Evolutionary conservation across 2,888 invertebrate species (phyloP).

Genomic region (Aspidiotus rigidus): DNA sequence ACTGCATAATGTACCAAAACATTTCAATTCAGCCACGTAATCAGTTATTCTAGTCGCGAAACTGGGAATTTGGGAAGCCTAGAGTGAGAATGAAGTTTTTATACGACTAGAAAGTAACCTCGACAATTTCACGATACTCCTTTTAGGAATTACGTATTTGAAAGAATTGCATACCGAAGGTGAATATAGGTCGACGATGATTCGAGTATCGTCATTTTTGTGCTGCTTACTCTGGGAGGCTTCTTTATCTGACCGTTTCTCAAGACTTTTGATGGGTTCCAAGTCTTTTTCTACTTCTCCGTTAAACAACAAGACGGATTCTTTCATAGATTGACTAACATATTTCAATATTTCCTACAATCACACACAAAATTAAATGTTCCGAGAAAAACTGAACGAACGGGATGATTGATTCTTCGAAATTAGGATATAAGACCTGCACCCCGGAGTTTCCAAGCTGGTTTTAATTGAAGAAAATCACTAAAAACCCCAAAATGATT

Average conservation of each 20-base stretch:
- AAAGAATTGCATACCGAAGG: conserved; percentile 15
- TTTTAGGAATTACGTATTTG: not conserved
- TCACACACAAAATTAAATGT: not conserved
- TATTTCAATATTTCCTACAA: conserved; percentile 25
- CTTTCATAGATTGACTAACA: conserved; percentile 24
- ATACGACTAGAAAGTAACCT: no score
- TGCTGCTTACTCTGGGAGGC: conserved; percentile 8
- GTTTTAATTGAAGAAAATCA: not conserved
- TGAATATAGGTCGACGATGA: conserved; percentile 22
- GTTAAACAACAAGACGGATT: conserved; percentile 22
- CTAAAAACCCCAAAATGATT: not conserved
- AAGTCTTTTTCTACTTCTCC: conserved; percentile 19
- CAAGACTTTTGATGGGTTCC: conserved; percentile 22
- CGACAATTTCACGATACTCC: not conserved
- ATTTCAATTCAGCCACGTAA: conserved; percentile 35
- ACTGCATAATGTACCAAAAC: conserved; percentile 35
- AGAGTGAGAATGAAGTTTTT: no score
- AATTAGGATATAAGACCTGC: not conserved
- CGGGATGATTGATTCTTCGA: not conserved
- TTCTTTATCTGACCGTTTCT: conserved; percentile 15
- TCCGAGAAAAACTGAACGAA: not conserved
- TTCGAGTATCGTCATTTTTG: conserved; percentile 9
- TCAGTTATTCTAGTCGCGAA: conserved; percentile 12
- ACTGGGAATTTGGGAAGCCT: no score
- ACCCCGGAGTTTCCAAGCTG: not conserved